These are phyloP conservation scores for Tachina lurida DNA, from an alignment of 2,888 invertebrate genomes.

Conservation along the genomic window DNA sequence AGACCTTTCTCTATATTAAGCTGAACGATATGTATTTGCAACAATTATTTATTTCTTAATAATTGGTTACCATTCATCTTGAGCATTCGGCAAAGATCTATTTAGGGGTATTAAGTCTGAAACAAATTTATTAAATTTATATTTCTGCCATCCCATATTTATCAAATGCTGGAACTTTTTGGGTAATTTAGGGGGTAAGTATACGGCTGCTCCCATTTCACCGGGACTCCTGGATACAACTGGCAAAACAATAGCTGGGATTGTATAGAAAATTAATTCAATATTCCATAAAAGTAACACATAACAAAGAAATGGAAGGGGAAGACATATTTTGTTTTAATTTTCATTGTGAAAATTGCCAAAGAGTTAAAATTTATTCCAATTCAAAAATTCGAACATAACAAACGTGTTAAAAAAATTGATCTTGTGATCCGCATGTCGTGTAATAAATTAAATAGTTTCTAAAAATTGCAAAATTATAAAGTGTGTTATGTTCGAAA, in stretches of 20 bases:
- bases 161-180: neutral
- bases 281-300: neutral
- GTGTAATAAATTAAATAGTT: no score
- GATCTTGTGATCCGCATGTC: no score
- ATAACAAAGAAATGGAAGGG: neutral
- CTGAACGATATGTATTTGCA: no score
- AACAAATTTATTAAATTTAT: conserved; percentile 99
- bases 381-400: no score
- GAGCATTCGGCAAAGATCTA: conserved; percentile 94
- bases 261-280: neutral
- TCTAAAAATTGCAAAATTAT: no score
- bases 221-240: neutral
- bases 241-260: neutral
- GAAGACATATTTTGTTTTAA: neutral
- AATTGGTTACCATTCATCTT: conserved; percentile 93
- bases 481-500: no score
- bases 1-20: no score
- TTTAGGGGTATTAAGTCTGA: conserved; percentile 98
- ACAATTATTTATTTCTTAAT: neutral
- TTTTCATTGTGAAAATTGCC: no score
- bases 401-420: no score
- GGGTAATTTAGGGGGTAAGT: neutral
- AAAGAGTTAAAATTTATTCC: no score
- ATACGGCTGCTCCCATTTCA: conserved; percentile 2
- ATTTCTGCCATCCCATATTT: conserved; percentile 93